These are phyloP conservation scores for Branchinecta lynchi DNA, from an alignment of 1,140 invertebrate species.

Conservation along the genomic window DNA sequence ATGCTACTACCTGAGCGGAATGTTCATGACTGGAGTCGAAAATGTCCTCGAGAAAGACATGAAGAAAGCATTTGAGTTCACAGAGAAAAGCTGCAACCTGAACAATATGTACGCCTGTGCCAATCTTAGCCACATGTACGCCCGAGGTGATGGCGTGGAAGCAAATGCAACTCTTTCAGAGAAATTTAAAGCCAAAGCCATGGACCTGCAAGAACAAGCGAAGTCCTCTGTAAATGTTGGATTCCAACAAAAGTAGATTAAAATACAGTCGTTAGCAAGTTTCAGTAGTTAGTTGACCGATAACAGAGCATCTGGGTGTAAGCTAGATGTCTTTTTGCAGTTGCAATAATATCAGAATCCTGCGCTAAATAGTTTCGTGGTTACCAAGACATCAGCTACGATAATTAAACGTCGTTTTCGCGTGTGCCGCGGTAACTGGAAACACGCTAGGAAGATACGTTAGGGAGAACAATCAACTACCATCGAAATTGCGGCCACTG, in stretches of 20 bases:
- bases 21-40: conserved; percentile 54
- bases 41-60: conserved; percentile 51
- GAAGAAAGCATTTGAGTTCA: conserved; percentile 54
- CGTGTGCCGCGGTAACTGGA: too few species aligned
- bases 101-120: conserved; percentile 68
- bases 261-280: background rate
- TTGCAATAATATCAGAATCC: background rate
- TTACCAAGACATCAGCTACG: too few species aligned
- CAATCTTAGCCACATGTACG: conserved; percentile 69
- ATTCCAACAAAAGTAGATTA: conserved; percentile 40
- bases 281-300: background rate
- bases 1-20: conserved; percentile 61
- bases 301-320: background rate
- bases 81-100: conserved; percentile 56
- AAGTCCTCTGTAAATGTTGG: conserved; percentile 40
- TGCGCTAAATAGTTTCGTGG: too few species aligned
- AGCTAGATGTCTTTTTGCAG: background rate
- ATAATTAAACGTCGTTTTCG: too few species aligned
- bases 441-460: too few species aligned
- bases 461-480: too few species aligned
- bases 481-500: too few species aligned
- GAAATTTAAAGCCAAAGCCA: conserved; percentile 49
- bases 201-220: conserved; percentile 48
- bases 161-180: conserved; percentile 52
- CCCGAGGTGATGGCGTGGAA: conserved; percentile 42